Base-by-base conservation (phyloP, 2,888 invertebrate species). In the Acleris sparsana region DNA sequence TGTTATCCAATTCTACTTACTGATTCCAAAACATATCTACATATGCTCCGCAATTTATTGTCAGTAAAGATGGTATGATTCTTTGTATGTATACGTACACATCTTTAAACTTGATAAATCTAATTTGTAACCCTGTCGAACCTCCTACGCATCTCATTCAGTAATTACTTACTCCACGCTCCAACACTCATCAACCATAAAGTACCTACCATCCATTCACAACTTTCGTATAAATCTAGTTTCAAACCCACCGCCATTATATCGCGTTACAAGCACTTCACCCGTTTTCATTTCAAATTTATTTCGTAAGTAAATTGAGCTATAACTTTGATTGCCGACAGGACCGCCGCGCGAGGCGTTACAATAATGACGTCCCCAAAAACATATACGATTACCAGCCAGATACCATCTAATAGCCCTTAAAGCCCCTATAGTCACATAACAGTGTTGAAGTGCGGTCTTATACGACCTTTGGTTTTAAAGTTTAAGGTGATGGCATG, bases 301-400 rank as follows among this genome's bases (percentile, higher is more conserved):
- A 65, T 65, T 60, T 61, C 55, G 55, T 61, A 53, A 51, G 60
- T 51, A 46, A 66, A 66, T 66, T 62, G 62, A 66, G 66, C 66
- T 52, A 66, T 66, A 66, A 66, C 57, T 66, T 66, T 53, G 46
- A 16, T 22, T 51, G 61, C 17, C 57, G 66, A 62, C 57, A 61
- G 61, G 66, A 66, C 66, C 66, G 66, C 61, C 66, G 66, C 57
- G 57, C 25, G 52, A 66, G 57, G 56, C 43, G 62, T 62, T 66
- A 61, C 60, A 22, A 57, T 66, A 66, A 66, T 66, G 66, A 66
- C 66, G 39, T 66, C 39, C 60, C 66, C 66, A 62, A 66, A 66
- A 66, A 61, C 56, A 65, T 61, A 65, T 66, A 66, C 62, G 62
- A 61, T 61, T 57, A 62, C 62, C 57, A 44, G 48, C n/a, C 17